Evolutionary conservation across 35 echinoderm and acorn worm genomes (phyloP).

Genomic region (Ptychodera flava): DNA sequence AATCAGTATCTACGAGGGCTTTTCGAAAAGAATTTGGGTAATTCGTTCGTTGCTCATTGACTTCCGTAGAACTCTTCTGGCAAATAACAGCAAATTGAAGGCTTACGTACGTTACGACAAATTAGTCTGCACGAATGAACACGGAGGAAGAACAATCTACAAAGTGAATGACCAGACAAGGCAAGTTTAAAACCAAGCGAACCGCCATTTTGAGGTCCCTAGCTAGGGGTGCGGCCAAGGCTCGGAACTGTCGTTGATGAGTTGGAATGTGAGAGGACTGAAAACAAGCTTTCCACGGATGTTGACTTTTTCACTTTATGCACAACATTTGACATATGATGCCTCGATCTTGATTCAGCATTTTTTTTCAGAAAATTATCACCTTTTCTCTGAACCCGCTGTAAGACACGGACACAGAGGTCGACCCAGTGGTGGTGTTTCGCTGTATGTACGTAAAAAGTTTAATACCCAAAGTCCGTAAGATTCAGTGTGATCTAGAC

Average conservation of each 20-base stretch:
- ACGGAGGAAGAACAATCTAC: not conserved
- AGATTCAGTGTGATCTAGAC: not conserved
- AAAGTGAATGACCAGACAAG: not conserved
- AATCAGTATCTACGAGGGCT: not conserved
- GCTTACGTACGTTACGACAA: not conserved
- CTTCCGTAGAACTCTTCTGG: not conserved
- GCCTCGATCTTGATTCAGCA: not conserved
- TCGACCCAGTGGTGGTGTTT: not conserved
- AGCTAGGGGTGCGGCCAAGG: not conserved
- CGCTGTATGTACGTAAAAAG: not conserved
- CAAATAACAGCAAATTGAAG: not conserved
- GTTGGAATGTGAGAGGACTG: not conserved
- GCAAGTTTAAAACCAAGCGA: not conserved
- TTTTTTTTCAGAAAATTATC: not conserved
- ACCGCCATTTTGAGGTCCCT: not conserved
- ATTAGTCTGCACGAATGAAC: not conserved
- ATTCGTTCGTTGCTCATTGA: not conserved
- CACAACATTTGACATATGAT: not conserved
- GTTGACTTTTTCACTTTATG: not conserved
- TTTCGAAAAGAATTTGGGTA: not conserved
- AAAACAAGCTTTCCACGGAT: not conserved
- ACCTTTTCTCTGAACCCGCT: not conserved
- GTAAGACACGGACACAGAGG: not conserved
- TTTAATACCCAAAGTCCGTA: not conserved
- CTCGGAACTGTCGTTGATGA: not conserved